phyloP scores from a whole-genome alignment of 2,888 invertebrate genomes.

The Chesias legatella region DNA sequence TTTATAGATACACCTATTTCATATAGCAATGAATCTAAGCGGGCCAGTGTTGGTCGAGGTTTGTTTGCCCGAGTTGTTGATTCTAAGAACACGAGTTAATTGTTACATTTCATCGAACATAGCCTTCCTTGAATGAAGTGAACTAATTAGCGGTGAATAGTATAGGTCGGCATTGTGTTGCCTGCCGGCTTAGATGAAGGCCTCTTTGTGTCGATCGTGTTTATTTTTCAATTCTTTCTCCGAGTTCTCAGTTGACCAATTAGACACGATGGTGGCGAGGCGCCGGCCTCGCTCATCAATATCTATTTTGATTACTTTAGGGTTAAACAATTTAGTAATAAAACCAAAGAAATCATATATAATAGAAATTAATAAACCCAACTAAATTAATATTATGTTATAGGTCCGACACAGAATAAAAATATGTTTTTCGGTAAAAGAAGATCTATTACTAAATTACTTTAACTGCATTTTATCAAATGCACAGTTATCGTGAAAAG shows the following conservation, averaged over 20 bases:
- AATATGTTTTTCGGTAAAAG: too few species aligned
- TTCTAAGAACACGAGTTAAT: constrained; percentile 41
- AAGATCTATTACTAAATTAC: too few species aligned
- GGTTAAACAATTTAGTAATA: constrained; percentile 13
- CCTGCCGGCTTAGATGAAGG: constrained; percentile 57
- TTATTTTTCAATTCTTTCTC: constrained; percentile 64
- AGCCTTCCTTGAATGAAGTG: constrained; percentile 57
- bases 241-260: constrained; percentile 51
- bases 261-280: constrained; percentile 49
- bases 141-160: constrained; percentile 67
- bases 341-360: not conserved
- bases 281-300: constrained; percentile 39
- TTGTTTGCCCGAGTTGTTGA: constrained; percentile 35
- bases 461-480: too few species aligned
- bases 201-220: constrained; percentile 65
- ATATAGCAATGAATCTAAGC: constrained; percentile 13
- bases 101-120: constrained; percentile 53
- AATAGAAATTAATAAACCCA: constrained; percentile 1
- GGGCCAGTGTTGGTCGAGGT: constrained; percentile 22
- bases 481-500: constrained; percentile 1
- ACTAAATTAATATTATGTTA: not conserved
- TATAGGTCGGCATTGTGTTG: constrained; percentile 63
- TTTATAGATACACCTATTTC: constrained; percentile 15
- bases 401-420: constrained; percentile 1
- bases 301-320: constrained; percentile 33